A percentile compares a stretch with the other conserved stretches of the same genome.
These are phyloP conservation scores for Azemiops feae DNA, from an alignment of 2,113 vertebrate genomes.

Conservation along the genomic window DNA sequence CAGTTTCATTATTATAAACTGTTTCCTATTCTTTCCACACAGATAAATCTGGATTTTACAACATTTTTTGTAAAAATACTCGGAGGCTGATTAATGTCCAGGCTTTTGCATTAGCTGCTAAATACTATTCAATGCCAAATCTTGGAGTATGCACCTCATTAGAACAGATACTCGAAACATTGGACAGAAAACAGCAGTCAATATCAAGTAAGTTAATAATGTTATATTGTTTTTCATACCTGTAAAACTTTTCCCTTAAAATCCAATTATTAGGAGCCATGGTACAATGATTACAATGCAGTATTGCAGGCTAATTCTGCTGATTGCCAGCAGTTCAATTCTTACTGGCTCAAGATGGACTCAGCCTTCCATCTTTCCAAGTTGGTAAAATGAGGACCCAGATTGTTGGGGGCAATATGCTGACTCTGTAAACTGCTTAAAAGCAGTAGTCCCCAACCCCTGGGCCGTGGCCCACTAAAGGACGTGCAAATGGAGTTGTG, in stretches of 20 bases:
- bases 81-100: slow-evolving; percentile 75
- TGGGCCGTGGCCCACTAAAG: no score
- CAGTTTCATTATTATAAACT: slow-evolving; percentile 17
- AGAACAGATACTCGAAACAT: slow-evolving; percentile 73
- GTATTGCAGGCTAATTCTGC: background rate
- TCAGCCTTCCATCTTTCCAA: background rate
- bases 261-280: background rate
- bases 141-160: slow-evolving; percentile 80
- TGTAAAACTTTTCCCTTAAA: background rate
- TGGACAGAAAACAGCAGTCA: slow-evolving; percentile 59
- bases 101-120: slow-evolving; percentile 76
- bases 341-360: background rate
- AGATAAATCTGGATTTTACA: slow-evolving; percentile 61
- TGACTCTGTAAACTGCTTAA: background rate
- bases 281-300: background rate
- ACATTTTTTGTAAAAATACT: slow-evolving; percentile 80
- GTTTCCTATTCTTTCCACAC: slow-evolving; percentile 42
- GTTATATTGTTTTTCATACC: background rate
- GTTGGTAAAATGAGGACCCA: background rate
- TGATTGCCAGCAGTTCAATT: background rate
- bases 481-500: no score
- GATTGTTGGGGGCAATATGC: background rate
- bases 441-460: no score
- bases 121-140: slow-evolving; percentile 75
- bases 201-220: slow-evolving; percentile 54